Conservation (phyloP, 1,140 invertebrate genomes). For the Nomia melanderi region DNA sequence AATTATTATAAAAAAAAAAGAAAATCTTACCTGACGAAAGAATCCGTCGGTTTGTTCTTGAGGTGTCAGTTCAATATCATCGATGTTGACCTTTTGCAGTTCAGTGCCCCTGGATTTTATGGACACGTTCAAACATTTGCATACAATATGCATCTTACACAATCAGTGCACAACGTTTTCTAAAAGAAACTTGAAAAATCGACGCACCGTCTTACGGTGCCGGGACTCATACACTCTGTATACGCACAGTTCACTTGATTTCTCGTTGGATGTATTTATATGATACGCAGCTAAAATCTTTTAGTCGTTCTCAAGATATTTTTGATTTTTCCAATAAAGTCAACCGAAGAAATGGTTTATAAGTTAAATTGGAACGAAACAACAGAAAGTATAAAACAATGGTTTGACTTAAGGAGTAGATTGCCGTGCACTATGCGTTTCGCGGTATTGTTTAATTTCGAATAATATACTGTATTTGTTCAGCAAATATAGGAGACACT, state of each 20-base stretch:
- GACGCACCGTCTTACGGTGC: conserved; percentile 20
- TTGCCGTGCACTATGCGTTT: neutral
- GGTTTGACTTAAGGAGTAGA: neutral
- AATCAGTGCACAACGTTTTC: conserved; percentile 26
- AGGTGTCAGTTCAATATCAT: conserved; percentile 73
- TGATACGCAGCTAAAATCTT: neutral
- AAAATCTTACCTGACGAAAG: conserved; percentile 75
- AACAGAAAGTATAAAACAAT: conserved; percentile 16
- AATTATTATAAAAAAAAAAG: neutral
- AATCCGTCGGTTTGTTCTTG: conserved; percentile 75
- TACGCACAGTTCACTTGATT: neutral
- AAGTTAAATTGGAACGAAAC: conserved; percentile 6
- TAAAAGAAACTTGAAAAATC: conserved; percentile 34
- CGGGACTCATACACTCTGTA: conserved; percentile 11
- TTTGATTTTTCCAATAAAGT: conserved; percentile 11
- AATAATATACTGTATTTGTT: conserved; percentile 4
- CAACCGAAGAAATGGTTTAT: neutral
- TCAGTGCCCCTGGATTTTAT: conserved; percentile 76
- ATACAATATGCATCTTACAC: conserved; percentile 74
- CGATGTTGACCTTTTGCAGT: conserved; percentile 71
- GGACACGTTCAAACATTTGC: conserved; percentile 81
- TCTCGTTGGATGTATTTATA: neutral
- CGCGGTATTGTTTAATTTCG: conserved; percentile 34
- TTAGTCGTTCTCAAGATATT: neutral
- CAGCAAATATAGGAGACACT: neutral